phyloP scores from a whole-genome alignment of 2,888 invertebrate genomes.

The Tridacna crocea region DNA sequence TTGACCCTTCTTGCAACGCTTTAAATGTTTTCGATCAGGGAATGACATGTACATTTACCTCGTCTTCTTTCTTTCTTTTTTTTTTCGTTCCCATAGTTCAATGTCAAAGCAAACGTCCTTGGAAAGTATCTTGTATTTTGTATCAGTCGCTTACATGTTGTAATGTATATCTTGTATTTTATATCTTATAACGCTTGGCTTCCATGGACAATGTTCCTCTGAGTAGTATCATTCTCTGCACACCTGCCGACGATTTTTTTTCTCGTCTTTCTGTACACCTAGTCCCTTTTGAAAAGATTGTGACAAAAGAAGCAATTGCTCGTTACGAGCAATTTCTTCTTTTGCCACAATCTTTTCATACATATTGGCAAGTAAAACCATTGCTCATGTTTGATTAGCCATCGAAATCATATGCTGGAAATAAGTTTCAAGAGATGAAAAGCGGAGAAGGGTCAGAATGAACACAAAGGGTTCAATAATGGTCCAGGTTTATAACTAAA shows the following conservation, averaged over 20 bases:
- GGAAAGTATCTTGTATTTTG: no score
- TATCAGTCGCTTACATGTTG: no score
- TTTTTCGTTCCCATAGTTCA: no score
- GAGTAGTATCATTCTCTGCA: no score
- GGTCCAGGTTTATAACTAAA: background rate
- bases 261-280: background rate
- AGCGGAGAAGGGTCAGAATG: background rate
- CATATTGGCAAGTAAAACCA: background rate
- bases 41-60: no score
- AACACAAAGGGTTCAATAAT: background rate
- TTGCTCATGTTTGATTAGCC: background rate
- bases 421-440: background rate
- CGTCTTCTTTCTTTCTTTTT: no score
- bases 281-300: background rate
- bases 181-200: no score
- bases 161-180: no score
- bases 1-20: background rate
- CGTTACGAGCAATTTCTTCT: background rate
- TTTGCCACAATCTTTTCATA: background rate
- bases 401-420: background rate
- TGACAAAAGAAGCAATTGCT: background rate
- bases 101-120: no score
- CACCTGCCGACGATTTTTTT: no score
- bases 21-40: no score
- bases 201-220: no score